Percentiles rank a stretch among this genome's conserved stretches.
phyloP scores from a whole-genome alignment of 2,113 vertebrate genomes.

The Pangasianodon gigas region DNA sequence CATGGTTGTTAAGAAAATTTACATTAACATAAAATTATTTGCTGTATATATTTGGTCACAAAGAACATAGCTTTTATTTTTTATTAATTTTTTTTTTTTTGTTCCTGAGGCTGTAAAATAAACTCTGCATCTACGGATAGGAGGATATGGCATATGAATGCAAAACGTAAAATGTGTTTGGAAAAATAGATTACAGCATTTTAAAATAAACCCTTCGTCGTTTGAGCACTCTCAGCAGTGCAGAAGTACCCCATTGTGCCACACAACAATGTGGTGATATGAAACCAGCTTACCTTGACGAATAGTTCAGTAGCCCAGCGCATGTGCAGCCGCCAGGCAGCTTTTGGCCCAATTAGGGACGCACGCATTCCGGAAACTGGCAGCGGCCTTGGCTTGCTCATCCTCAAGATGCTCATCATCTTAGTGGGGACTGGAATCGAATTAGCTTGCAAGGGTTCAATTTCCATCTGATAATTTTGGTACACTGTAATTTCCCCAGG shows the following conservation, averaged over 20 bases:
- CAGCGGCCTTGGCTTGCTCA: conserved; percentile 43
- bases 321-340: conserved; percentile 3
- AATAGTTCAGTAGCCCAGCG: background rate
- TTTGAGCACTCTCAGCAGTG: background rate
- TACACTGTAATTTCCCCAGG: conserved; percentile 63
- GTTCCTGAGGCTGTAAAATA: background rate
- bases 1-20: background rate
- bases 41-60: background rate
- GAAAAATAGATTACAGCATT: background rate
- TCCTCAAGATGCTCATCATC: conserved; percentile 64
- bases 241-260: background rate
- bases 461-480: conserved; percentile 60
- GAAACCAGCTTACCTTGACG: background rate
- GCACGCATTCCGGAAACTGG: conserved; percentile 52
- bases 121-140: background rate
- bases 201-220: background rate
- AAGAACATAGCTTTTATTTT: background rate
- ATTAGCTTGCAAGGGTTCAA: conserved; percentile 61
- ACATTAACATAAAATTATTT: background rate
- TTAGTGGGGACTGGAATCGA: conserved; percentile 63
- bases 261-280: background rate
- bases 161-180: background rate
- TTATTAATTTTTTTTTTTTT: background rate
- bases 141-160: background rate
- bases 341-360: conserved; percentile 25